Evolutionary conservation across 2,888 invertebrate genomes (phyloP).

Genomic region (Lasioglossum figueresi): DNA sequence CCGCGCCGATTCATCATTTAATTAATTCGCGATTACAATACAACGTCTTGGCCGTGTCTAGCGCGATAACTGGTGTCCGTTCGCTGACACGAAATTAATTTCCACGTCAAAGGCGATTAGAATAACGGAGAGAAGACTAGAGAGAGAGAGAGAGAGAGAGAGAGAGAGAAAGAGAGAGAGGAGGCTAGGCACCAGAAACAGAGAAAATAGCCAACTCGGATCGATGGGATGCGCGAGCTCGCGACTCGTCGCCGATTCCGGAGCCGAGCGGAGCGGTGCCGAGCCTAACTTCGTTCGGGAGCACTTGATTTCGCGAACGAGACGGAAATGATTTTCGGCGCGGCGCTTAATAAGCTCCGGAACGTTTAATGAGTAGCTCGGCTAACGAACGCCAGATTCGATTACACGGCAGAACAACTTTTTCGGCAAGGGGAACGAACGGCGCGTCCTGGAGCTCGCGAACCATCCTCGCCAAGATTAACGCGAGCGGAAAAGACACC

Average conservation of each 20-base stretch:
- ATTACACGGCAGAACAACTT: neutral
- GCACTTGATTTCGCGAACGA: conserved; percentile 5
- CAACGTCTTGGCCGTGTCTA: conserved; percentile 12
- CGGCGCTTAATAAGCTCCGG: neutral
- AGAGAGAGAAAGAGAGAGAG: neutral
- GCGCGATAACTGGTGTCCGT: conserved; percentile 7
- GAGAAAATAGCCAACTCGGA: conserved; percentile 7
- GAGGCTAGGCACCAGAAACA: neutral
- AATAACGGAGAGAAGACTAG: neutral
- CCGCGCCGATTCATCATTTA: neutral
- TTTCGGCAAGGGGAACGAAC: neutral
- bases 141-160: neutral
- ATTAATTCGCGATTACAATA: conserved; percentile 15
- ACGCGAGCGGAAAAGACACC: neutral
- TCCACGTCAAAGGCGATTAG: conserved; percentile 4
- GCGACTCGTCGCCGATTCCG: neutral
- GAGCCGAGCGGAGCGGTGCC: neutral
- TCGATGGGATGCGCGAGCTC: conserved; percentile 16
- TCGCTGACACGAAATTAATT: conserved; percentile 25
- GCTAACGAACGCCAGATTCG: neutral
- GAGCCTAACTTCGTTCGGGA: neutral
- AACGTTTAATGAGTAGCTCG: neutral
- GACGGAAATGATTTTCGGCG: conserved; percentile 8
- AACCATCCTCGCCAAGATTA: neutral
- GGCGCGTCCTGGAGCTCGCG: neutral